Conservation (phyloP, 2,888 invertebrate genomes). For the Opisthograptis luteolata region DNA sequence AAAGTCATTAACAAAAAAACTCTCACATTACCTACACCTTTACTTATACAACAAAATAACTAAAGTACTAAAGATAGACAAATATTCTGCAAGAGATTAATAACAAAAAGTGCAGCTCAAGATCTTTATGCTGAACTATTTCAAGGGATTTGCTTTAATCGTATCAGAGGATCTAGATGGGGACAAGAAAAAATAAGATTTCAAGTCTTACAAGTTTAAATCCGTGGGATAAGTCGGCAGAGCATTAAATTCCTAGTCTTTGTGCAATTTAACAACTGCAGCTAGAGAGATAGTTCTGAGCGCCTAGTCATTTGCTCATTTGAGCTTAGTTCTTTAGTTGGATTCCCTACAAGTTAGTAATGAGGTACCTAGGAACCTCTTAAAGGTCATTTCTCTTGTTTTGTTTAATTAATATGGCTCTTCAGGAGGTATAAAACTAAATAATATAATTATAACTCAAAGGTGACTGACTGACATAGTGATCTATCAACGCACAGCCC, state of each 20-base stretch:
- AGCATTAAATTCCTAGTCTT: conserved; percentile 68
- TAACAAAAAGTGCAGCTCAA: conserved; percentile 21
- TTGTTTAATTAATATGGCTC: too few relatives aligned
- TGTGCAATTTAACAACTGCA: conserved; percentile 71
- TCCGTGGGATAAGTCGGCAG: conserved; percentile 51
- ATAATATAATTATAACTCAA: too few relatives aligned
- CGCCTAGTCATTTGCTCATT: conserved; percentile 55
- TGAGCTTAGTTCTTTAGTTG: conserved; percentile 44
- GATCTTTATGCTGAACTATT: conserved; percentile 22
- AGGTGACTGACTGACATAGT: too few relatives aligned
- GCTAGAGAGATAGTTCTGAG: conserved; percentile 54
- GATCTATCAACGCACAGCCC: too few relatives aligned
- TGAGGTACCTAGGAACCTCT: conserved; percentile 16
- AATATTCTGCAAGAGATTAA: conserved; percentile 18
- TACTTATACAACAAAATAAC: neutral
- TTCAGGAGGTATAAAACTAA: too few relatives aligned
- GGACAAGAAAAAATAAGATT: conserved; percentile 36
- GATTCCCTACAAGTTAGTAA: conserved; percentile 32
- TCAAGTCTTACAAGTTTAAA: conserved; percentile 55
- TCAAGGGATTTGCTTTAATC: conserved; percentile 30
- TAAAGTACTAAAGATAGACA: conserved; percentile 3
- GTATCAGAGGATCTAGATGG: conserved; percentile 26
- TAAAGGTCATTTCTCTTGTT: neutral
- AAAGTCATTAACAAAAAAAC: too few relatives aligned
- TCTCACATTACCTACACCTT: neutral